These are phyloP conservation scores for Tetranychus cinnabarinus DNA, from an alignment of 1,140 invertebrate genomes.

Conservation along the genomic window DNA sequence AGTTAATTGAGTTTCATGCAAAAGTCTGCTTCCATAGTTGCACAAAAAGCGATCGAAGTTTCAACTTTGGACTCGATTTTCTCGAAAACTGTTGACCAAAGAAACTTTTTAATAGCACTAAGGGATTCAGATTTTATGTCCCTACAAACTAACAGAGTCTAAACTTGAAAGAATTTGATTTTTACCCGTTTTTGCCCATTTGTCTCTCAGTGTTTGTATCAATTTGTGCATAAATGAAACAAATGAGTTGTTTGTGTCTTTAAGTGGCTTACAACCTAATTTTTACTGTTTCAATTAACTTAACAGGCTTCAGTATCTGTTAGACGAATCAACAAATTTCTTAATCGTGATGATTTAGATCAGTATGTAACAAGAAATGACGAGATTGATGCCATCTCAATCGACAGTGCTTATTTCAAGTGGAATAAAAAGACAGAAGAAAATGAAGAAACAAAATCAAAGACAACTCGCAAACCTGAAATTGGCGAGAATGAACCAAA, in stretches of 20 bases:
- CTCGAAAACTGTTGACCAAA: too few species aligned
- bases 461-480: neutral
- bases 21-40: too few species aligned
- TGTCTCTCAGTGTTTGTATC: too few species aligned
- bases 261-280: neutral
- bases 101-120: too few species aligned
- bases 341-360: constrained; percentile 43
- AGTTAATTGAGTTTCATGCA: too few species aligned
- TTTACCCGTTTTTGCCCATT: too few species aligned
- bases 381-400: neutral
- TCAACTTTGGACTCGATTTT: too few species aligned
- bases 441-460: neutral
- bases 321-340: constrained; percentile 63
- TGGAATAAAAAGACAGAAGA: constrained; percentile 1
- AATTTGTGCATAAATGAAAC: too few species aligned
- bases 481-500: neutral
- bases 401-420: constrained; percentile 4
- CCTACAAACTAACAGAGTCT: too few species aligned
- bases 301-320: constrained; percentile 41
- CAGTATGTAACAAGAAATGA: constrained; percentile 4
- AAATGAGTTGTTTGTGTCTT: neutral
- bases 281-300: neutral
- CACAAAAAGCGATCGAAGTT: too few species aligned
- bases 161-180: too few species aligned
- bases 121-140: too few species aligned